Evolutionary conservation across 2,797 vertebrate genomes (phyloP).

Genomic region (Carduelis carduelis): DNA sequence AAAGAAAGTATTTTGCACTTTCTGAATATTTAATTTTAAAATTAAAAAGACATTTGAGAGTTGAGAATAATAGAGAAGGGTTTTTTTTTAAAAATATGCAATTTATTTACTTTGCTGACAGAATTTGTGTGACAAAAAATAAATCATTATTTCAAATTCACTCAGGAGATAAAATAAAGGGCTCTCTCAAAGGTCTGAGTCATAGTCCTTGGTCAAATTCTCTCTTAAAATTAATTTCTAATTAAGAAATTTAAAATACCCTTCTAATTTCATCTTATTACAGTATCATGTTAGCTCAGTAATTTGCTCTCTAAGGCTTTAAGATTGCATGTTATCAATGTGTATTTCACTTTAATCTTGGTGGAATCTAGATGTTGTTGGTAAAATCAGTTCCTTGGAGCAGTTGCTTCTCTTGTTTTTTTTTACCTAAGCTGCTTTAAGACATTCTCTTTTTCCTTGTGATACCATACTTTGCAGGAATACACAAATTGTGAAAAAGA

Average conservation of each 20-base stretch:
- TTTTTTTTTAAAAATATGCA: neutral
- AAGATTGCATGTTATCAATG: neutral
- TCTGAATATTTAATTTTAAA: slow-evolving; percentile 38
- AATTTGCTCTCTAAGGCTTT: neutral
- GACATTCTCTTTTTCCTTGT: neutral
- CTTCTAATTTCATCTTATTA: neutral
- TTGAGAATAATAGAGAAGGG: neutral
- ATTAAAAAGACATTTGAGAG: neutral
- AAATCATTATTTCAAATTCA: neutral
- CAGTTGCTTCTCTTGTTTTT: neutral
- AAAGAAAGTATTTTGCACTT: neutral
- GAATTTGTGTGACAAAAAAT: slow-evolving; percentile 12
- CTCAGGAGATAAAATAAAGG: neutral
- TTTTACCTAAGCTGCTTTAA: neutral
- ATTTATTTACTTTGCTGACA: neutral
- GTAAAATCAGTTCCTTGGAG: neutral
- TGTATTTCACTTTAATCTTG: neutral
- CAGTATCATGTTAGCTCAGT: neutral
- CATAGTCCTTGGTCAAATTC: neutral
- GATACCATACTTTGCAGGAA: neutral
- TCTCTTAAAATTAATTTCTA: neutral
- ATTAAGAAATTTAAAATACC: neutral
- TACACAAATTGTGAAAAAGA: neutral
- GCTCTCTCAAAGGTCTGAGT: neutral
- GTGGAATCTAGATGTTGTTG: neutral